Evolutionary conservation across 2,797 vertebrate genomes (phyloP), one percentile per base, ranked within the genome.

Genomic region (Sebastiscus albofasciatus): DNA sequence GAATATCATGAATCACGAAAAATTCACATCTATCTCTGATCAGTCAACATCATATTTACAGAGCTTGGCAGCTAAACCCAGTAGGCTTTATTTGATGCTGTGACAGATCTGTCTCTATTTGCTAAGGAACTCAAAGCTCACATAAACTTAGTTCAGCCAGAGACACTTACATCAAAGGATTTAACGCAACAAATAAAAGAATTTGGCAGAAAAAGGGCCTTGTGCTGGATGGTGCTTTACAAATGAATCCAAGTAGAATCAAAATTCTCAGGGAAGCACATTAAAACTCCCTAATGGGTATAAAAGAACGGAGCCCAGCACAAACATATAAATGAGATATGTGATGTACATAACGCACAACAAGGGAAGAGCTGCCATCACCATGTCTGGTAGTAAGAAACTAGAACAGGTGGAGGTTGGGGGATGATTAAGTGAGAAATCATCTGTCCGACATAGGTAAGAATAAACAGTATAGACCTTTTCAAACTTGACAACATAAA

Each of bases 71-170:
- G 78, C 75, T 83, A 89, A 92, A 91, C 70, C 90, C 85, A 78
- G 80, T 75, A 80, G 83, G 79, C 88, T 91, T 90, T 89, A 91
- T 87, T 73, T 80, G 89, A 92, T 91, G 92, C 85, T 90, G 86
- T 86, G 91, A 94, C 90, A 93, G 81, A 91, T 91, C 83, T 90
- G 78, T 86, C 87, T 89, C 88, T 90, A 77, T 93, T 88, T 91
- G 85, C 86, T 82, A 80, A 88, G 85, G 87, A 93, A 91, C 87
- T 84, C 74, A 77, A 90, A 90, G 82, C 89, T 89, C 84, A 90
- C 85, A 87, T 89, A 91, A 94, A 95, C 89, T 91, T 93, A 89
- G 86, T 88, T 88, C 81, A 87, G 92, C 89, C 85, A 84, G 83
- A 91, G 72, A 89, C 85, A 79, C 77, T 90, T 82, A 86, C 84